A percentile compares a stretch with the other conserved stretches of the same genome.
These are phyloP conservation scores for Cromileptes altivelis DNA, from an alignment of 2,113 vertebrate genomes.

Conservation along the genomic window DNA sequence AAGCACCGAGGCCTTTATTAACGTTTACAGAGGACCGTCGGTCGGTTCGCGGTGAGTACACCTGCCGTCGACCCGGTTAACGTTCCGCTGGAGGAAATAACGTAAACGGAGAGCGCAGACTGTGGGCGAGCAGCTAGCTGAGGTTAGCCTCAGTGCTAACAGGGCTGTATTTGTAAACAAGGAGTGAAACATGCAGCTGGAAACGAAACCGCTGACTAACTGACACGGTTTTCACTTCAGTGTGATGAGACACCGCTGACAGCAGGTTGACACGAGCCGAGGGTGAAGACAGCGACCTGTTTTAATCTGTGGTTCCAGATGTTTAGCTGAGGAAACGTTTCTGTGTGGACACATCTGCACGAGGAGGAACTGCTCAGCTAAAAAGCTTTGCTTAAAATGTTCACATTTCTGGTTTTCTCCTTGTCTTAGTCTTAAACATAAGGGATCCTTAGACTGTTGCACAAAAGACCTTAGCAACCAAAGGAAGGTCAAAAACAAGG, in stretches of 20 bases:
- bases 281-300: rapidly evolving
- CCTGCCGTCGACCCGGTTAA: rapidly evolving
- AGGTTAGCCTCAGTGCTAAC: conserved; percentile 36
- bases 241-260: neutral
- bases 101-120: too few species aligned
- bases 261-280: rapidly evolving
- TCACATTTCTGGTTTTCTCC: too few species aligned
- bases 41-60: conserved; percentile 14
- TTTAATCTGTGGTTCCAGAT: neutral
- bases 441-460: too few species aligned
- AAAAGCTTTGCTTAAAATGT: too few species aligned
- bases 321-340: too few species aligned
- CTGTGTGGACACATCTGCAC: too few species aligned
- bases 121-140: neutral
- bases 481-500: too few species aligned
- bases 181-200: neutral
- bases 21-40: rapidly evolving
- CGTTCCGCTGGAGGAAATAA: neutral
- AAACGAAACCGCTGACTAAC: neutral
- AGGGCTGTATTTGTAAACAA: conserved; percentile 63
- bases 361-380: too few species aligned
- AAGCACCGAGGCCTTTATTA: rapidly evolving
- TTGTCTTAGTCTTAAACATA: too few species aligned
- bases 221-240: neutral
- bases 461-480: too few species aligned